Percentiles rank a stretch among this genome's conserved stretches.
These are phyloP conservation scores for Empis stercorea DNA, from an alignment of 2,888 invertebrate species.

Conservation along the genomic window DNA sequence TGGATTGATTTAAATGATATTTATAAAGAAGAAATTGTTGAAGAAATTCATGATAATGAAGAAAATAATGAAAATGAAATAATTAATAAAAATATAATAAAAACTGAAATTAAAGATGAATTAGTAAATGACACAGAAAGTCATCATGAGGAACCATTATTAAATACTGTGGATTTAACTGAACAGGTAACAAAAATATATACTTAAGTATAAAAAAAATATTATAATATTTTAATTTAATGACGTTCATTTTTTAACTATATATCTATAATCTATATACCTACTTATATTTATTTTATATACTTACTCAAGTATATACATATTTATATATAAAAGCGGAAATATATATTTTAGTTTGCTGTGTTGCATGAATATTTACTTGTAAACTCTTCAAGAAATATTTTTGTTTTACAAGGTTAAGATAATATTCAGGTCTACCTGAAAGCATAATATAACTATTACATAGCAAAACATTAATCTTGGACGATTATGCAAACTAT, in stretches of 20 bases:
- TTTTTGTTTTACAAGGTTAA: too few relatives aligned
- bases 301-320: too few relatives aligned
- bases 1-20: constrained; percentile 9
- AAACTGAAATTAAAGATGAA: background rate
- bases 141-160: background rate
- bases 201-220: background rate
- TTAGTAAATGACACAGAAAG: background rate
- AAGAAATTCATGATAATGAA: background rate
- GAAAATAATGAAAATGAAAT: constrained; percentile 14
- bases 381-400: too few relatives aligned
- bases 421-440: too few relatives aligned
- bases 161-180: background rate
- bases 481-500: too few relatives aligned
- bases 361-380: constrained; percentile 7
- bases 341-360: background rate
- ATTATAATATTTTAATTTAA: too few relatives aligned
- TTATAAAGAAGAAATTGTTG: background rate
- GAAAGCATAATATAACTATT: too few relatives aligned
- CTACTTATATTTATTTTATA: too few relatives aligned
- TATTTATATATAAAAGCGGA: background rate
- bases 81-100: constrained; percentile 22
- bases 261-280: too few relatives aligned
- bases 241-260: too few relatives aligned
- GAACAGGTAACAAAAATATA: background rate
- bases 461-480: too few relatives aligned